Base-by-base conservation (phyloP, 2,888 invertebrate species). In the Geotrupes spiniger region DNA sequence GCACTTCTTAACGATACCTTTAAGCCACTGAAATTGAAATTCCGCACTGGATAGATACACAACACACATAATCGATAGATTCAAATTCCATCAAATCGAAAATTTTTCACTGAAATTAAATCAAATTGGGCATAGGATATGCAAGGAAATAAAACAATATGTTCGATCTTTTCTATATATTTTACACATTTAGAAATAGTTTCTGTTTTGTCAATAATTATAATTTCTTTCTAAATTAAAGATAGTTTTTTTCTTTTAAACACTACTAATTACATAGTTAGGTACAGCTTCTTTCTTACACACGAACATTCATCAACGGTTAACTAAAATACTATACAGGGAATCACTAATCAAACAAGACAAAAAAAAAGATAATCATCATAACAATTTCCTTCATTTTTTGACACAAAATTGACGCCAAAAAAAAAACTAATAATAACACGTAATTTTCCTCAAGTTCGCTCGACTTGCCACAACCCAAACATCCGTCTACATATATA, bases 121-220 rank as follows among this genome's bases (percentile, higher is more conserved):
- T n/a, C n/a, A n/a, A n/a, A n/a, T n/a, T n/a, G 21, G 21, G 6
- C 21, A 6, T 3, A 6, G 21, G 21, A 4, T 21, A 21, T 21
- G 21, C 6, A 4, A 3, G 6, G 31, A 28, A 42, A 47, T 47
- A 37, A 47, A 48, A 48, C 42, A 48, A 28, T n/a, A 21, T 12
- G 27, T 42, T 37, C 17, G 25, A 31, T 45, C 29, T 43, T 52
- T 47, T 57, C 52, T 59, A 60, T 70, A 70, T 72, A 70, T 72
- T 70, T 71, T 72, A 72, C 69, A 73, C 73, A 73, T 72, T 72
- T 72, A 72, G 70, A 72, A 72, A 72, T 72, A 70, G 64, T 65
- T 68, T 49, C 53, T 64, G 69, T 66, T 68, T 64, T 64, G 64
- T 63, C 64, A 66, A 66, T 71, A 69, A 70, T 71, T 65, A 70